A percentile compares a stretch with the other conserved stretches of the same genome.
phyloP scores from a whole-genome alignment of 2,797 vertebrate genomes.

The Brachymystax lenok region DNA sequence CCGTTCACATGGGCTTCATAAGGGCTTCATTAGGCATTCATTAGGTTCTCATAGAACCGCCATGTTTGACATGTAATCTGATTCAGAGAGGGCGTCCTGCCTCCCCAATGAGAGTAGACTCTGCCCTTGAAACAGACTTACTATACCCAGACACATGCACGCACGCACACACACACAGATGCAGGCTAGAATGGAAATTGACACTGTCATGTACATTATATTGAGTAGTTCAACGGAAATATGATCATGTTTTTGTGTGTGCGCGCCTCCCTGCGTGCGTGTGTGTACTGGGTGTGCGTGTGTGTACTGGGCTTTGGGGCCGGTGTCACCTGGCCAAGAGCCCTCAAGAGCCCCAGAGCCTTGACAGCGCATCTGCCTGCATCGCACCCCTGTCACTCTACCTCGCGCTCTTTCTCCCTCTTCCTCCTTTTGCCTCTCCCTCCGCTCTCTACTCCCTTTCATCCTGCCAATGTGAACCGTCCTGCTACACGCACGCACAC shows the following conservation, averaged over 20 bases:
- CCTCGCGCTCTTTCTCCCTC: neutral
- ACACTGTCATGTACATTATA: too few relatives aligned
- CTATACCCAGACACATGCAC: constrained; percentile 30
- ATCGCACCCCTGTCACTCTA: neutral
- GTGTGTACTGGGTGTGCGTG: constrained; percentile 21
- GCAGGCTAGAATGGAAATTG: too few relatives aligned
- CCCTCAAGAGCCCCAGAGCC: too few relatives aligned
- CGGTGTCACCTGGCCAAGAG: neutral
- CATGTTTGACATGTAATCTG: constrained; percentile 21
- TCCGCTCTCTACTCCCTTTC: neutral
- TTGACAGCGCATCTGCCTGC: constrained; percentile 10
- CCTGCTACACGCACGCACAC: too few relatives aligned
- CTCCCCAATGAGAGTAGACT: too few relatives aligned
- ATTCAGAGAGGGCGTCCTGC: constrained; percentile 16
- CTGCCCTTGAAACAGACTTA: too few relatives aligned
- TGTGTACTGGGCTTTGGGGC: constrained; percentile 30
- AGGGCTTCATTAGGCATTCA: too few relatives aligned
- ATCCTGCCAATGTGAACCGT: too few relatives aligned
- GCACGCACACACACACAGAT: constrained; percentile 12
- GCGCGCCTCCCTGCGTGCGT: neutral
- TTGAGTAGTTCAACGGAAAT: too few relatives aligned
- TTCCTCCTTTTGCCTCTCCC: neutral
- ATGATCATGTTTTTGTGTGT: constrained; percentile 10
- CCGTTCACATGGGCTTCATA: neutral
- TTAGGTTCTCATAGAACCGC: constrained; percentile 6